Evolutionary conservation across 2,888 invertebrate species (phyloP).

Genomic region (Panopea generosa): DNA sequence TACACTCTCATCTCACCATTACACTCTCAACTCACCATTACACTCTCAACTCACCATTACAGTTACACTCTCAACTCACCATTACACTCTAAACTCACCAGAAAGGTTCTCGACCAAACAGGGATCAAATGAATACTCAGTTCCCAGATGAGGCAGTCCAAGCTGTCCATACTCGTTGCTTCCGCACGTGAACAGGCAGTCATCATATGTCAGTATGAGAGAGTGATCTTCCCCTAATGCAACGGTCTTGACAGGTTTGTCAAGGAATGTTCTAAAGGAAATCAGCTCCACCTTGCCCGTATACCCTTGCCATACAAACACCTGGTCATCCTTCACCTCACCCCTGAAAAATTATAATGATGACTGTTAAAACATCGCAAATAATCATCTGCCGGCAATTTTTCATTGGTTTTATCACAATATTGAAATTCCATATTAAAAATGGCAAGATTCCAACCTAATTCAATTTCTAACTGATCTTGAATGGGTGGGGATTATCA

Average conservation of each 20-base stretch:
- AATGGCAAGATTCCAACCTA: no score
- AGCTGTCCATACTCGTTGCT: slow-evolving; percentile 82
- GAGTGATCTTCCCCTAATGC: slow-evolving; percentile 79
- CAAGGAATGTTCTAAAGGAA: slow-evolving; percentile 69
- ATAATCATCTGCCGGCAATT: no score
- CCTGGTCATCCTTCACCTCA: slow-evolving; percentile 65
- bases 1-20: no score
- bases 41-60: no score
- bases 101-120: slow-evolving; percentile 65
- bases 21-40: no score
- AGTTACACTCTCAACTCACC: no score
- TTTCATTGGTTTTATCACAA: no score
- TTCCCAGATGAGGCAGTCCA: slow-evolving; percentile 71
- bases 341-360: slow-evolving; percentile 63
- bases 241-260: slow-evolving; percentile 68
- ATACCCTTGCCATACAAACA: slow-evolving; percentile 78
- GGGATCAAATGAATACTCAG: slow-evolving; percentile 73
- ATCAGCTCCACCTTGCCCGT: slow-evolving; percentile 69
- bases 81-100: no score
- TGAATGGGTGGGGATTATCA: no score
- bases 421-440: no score
- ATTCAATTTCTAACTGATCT: no score
- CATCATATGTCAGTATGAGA: slow-evolving; percentile 78
- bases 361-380: no score
- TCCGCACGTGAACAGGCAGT: slow-evolving; percentile 79